Evolutionary conservation across 2,888 invertebrate genomes (phyloP), one percentile per base, ranked within the genome.

Genomic region (Labia minor): DNA sequence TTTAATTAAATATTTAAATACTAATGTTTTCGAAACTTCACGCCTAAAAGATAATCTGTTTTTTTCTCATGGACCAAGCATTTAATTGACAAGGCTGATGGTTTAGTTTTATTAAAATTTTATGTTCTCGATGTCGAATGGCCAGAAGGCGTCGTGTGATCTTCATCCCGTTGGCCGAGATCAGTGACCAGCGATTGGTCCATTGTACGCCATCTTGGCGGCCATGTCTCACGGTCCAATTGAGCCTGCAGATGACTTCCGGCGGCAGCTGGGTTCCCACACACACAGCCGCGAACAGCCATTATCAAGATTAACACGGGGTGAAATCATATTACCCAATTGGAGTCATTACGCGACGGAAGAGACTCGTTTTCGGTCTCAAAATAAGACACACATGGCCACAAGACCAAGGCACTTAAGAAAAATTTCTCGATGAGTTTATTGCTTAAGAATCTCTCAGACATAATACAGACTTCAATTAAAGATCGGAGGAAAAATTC

Each of bases 211-310:
- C 49, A 49, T 49, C 49, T 49, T 49, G 49, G 49, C 49, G 49
- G 49, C 49, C 49, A 49, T 49, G 49, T 49, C 49, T 49, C 49
- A 49, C 49, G 49, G 49, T 49, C 49, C 49, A 49, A 49, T 49
- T 49, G 49, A 49, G 49, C 49, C 49, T 49, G n/a, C 49, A 49
- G 49, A 49, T 49, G 49, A 49, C 49, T 49, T 49, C 49, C 49
- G 49, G 49, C n/a, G 49, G 49, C 49, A 49, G 49, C 49, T 49
- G 49, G 49, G 49, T 49, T 49, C 49, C 49, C 49, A 49, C 16
- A 49, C 49, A 49, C 49, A 49, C 49, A 49, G 16, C 14, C 49
- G 49, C 49, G n/a, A 4, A 49, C 49, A 14, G 14, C 49, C 49
- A 49, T 49, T 49, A 49, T 49, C 14, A 49, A 49, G 49, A 49